phyloP scores from a whole-genome alignment of 2,888 invertebrate species.

The Acrobasis repandana region DNA sequence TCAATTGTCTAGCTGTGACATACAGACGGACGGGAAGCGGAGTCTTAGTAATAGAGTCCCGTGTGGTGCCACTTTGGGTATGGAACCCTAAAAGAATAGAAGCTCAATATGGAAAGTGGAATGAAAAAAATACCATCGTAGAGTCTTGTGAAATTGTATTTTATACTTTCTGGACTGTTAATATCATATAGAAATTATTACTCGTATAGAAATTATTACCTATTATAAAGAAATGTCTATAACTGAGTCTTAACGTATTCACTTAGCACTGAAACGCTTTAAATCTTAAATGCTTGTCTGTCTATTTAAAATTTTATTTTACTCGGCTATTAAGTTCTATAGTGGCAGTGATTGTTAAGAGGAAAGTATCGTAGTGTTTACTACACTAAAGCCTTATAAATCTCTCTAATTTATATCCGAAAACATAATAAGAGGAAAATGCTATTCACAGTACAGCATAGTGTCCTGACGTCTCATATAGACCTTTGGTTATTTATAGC shows the following conservation, averaged over 20 bases:
- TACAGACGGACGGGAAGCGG: too few relatives aligned
- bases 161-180: too few relatives aligned
- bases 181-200: too few relatives aligned
- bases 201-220: too few relatives aligned
- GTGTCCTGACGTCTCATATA: conserved; percentile 57
- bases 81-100: too few relatives aligned
- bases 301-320: background rate
- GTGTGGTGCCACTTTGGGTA: too few relatives aligned
- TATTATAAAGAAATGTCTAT: too few relatives aligned
- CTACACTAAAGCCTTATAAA: conserved; percentile 56
- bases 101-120: too few relatives aligned
- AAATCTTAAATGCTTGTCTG: background rate
- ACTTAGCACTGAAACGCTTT: background rate
- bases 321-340: background rate
- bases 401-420: conserved; percentile 78
- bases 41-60: too few relatives aligned
- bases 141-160: too few relatives aligned
- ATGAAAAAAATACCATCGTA: too few relatives aligned
- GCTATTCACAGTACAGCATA: conserved; percentile 66
- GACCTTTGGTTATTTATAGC: conserved; percentile 72
- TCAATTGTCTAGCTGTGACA: too few relatives aligned
- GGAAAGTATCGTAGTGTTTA: conserved; percentile 55
- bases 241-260: background rate
- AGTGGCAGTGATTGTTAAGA: conserved; percentile 44
- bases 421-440: conserved; percentile 80